A percentile compares a stretch with the other conserved stretches of the same genome.
Evolutionary conservation across 1,140 invertebrate genomes (phyloP).

Genomic region (Eupristina koningsbergeri): DNA sequence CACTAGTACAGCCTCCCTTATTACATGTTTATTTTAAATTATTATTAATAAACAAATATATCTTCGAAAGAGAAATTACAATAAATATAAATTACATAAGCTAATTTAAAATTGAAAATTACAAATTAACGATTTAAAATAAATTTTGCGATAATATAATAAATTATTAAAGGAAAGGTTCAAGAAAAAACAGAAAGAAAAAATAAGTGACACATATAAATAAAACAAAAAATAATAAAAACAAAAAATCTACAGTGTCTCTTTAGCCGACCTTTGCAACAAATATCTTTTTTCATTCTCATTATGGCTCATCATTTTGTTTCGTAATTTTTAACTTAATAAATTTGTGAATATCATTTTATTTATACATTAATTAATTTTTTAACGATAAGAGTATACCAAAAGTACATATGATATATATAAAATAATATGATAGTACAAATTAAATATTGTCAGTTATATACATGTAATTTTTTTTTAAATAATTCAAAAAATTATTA

Average conservation of each 20-base stretch:
- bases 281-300: conserved; percentile 44
- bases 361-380: conserved; percentile 13
- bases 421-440: neutral
- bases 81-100: conserved; percentile 41
- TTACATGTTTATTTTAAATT: conserved; percentile 50
- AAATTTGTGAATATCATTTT: conserved; percentile 13
- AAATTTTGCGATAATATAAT: conserved; percentile 54
- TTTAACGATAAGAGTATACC: neutral
- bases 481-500: too few relatives aligned
- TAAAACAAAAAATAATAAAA: conserved; percentile 32
- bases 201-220: conserved; percentile 36
- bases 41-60: conserved; percentile 51
- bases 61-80: conserved; percentile 38
- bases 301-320: conserved; percentile 26
- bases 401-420: neutral
- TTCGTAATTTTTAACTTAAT: conserved; percentile 20
- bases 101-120: too few relatives aligned
- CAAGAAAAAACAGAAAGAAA: conserved; percentile 48
- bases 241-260: conserved; percentile 38
- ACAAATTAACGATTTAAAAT: too few relatives aligned
- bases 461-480: too few relatives aligned
- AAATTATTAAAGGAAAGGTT: conserved; percentile 47
- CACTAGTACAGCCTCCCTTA: conserved; percentile 54
- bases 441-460: neutral
- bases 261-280: conserved; percentile 37